These are phyloP conservation scores for Apamea monoglypha DNA, from an alignment of 2,888 invertebrate genomes.

Conservation along the genomic window DNA sequence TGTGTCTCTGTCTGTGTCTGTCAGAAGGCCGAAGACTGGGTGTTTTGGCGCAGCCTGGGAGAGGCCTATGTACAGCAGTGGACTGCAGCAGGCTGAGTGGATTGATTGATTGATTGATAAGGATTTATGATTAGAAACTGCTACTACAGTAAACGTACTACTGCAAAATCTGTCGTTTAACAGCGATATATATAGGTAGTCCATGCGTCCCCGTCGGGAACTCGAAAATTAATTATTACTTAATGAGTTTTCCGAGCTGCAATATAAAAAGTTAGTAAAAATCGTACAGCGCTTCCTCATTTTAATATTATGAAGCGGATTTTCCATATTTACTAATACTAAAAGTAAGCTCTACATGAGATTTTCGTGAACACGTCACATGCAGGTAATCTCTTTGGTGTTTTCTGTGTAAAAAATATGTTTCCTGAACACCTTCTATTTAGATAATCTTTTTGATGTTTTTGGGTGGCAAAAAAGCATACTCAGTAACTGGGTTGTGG, in stretches of 20 bases:
- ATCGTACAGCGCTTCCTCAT: neutral
- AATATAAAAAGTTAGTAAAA: conserved; percentile 8
- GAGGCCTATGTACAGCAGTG: too few species aligned
- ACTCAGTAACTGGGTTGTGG: too few species aligned
- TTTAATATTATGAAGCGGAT: neutral
- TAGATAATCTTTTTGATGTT: neutral
- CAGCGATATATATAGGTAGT: neutral
- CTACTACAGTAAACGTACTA: neutral
- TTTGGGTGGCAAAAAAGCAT: neutral
- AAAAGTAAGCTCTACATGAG: neutral
- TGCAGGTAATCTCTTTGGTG: neutral
- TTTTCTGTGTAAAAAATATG: neutral
- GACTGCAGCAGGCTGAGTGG: too few species aligned
- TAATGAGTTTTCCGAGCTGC: neutral
- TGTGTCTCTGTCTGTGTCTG: too few species aligned
- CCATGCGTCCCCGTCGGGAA: neutral
- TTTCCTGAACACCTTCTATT: neutral
- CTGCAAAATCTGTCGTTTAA: neutral
- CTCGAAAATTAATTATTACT: neutral
- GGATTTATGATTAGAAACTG: neutral
- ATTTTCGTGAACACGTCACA: neutral
- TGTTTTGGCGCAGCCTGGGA: too few species aligned
- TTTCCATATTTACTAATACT: neutral
- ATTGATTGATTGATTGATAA: too few species aligned
- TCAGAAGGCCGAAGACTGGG: too few species aligned